These are phyloP conservation scores for Drosophila colorata DNA, from an alignment of 2,888 invertebrate species.

Conservation along the genomic window DNA sequence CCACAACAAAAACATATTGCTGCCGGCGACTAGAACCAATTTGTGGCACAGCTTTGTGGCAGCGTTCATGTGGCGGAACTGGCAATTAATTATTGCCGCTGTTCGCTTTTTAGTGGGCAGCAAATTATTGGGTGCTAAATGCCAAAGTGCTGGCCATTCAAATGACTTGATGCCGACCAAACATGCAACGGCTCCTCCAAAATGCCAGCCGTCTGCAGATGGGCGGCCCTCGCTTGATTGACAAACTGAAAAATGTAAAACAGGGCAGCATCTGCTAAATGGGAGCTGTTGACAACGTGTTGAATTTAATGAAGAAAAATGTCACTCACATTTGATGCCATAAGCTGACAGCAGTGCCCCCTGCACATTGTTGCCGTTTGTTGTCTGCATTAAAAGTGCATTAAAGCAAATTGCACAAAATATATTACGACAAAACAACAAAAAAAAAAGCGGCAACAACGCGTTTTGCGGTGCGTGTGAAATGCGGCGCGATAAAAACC, in stretches of 20 bases:
- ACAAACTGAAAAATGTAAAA: conserved; percentile 28
- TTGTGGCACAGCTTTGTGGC: conserved; percentile 45
- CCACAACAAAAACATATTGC: conserved; percentile 18
- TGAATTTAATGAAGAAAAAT: conserved; percentile 65
- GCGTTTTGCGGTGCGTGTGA: conserved; percentile 49
- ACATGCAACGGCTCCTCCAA: conserved; percentile 41
- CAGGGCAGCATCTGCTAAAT: conserved; percentile 23
- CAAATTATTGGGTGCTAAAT: conserved; percentile 67
- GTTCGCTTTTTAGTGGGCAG: conserved; percentile 28
- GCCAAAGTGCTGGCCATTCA: conserved; percentile 52
- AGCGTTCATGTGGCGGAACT: conserved; percentile 55
- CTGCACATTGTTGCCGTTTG: conserved; percentile 18
- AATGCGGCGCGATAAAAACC: conserved; percentile 38
- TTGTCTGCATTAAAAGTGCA: conserved; percentile 63
- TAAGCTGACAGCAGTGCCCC: conserved; percentile 34
- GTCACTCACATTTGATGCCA: conserved; percentile 60
- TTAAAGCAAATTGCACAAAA: conserved; percentile 61
- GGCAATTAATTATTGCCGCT: conserved; percentile 54
- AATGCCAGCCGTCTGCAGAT: neutral
- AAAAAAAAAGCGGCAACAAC: conserved; percentile 5
- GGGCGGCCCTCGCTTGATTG: conserved; percentile 29
- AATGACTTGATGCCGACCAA: conserved; percentile 35
- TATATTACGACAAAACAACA: conserved; percentile 29
- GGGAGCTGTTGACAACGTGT: conserved; percentile 61
- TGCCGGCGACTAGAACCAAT: conserved; percentile 41